These are phyloP conservation scores for Chaetorhynchus papuensis DNA, from an alignment of 2,113 vertebrate genomes.

Conservation along the genomic window DNA sequence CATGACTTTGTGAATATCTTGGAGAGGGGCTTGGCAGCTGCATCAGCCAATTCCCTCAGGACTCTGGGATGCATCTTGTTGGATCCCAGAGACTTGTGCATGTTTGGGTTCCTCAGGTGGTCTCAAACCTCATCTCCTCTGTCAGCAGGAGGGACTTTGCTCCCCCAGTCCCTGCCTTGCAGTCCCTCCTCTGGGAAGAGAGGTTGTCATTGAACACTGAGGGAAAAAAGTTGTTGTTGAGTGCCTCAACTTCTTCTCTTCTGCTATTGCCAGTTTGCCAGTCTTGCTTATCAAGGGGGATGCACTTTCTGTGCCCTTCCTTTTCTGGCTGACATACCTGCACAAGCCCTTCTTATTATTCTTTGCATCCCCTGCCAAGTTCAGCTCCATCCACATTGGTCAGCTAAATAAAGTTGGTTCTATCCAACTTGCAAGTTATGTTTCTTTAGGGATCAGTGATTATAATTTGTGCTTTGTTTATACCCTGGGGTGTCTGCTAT, in stretches of 20 bases:
- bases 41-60: neutral
- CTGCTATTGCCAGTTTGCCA: neutral
- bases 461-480: slow-evolving; percentile 18
- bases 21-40: neutral
- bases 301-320: neutral
- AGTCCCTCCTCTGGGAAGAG: neutral
- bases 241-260: neutral
- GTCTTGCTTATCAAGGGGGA: neutral
- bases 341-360: neutral
- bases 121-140: neutral
- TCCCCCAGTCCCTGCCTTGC: neutral
- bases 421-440: neutral
- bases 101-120: neutral
- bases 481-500: neutral
- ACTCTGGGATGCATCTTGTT: neutral
- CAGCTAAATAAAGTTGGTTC: neutral
- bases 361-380: neutral
- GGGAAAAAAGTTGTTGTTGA: neutral
- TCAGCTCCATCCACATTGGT: neutral
- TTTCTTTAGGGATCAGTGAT: neutral
- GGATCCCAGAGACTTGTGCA: neutral
- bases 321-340: neutral
- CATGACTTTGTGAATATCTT: accelerated
- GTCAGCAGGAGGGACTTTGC: neutral
- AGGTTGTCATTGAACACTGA: neutral